Conservation (phyloP, 1,140 invertebrate genomes). For the Centruroides sculpturatus region DNA sequence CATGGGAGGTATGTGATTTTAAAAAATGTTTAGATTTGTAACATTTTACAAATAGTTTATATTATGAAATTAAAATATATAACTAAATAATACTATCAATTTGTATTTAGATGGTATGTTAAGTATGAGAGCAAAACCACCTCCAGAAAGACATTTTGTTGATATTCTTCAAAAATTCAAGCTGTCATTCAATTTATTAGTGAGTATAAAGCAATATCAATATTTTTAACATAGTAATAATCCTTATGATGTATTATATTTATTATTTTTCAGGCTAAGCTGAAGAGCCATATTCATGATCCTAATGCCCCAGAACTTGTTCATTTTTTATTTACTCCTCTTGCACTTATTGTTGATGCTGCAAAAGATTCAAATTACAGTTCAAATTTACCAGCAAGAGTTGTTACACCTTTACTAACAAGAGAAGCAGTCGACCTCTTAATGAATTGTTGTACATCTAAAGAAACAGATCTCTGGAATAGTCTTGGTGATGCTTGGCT, state of each 20-base stretch:
- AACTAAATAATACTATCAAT: background rate
- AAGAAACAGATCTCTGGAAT: constrained; percentile 96
- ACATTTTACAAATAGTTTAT: too few species aligned
- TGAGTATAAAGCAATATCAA: constrained; percentile 19
- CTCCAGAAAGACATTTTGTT: constrained; percentile 86
- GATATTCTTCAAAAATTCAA: constrained; percentile 99
- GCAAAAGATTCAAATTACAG: constrained; percentile 9
- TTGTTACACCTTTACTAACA: constrained; percentile 83
- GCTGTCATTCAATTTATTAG: constrained; percentile 88
- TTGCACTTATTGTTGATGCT: constrained; percentile 69
- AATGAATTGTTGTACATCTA: constrained; percentile 92
- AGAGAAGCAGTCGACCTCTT: constrained; percentile 86
- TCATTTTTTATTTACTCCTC: constrained; percentile 94
- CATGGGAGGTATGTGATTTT: constrained; percentile 9
- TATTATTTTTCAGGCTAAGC: constrained; percentile 10
- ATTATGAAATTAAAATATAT: too few species aligned
- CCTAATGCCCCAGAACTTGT: constrained; percentile 97
- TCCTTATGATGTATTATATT: background rate
- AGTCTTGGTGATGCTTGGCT: constrained; percentile 82
- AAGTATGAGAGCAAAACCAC: constrained; percentile 63
- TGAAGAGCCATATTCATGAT: constrained; percentile 61
- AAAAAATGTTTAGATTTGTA: too few species aligned
- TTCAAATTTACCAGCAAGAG: constrained; percentile 38
- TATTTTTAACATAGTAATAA: background rate
- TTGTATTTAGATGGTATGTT: constrained; percentile 12